A percentile compares a stretch with the other conserved stretches of the same genome.
Evolutionary conservation across 2,797 vertebrate genomes (phyloP).

Genomic region (Mus spretus): DNA sequence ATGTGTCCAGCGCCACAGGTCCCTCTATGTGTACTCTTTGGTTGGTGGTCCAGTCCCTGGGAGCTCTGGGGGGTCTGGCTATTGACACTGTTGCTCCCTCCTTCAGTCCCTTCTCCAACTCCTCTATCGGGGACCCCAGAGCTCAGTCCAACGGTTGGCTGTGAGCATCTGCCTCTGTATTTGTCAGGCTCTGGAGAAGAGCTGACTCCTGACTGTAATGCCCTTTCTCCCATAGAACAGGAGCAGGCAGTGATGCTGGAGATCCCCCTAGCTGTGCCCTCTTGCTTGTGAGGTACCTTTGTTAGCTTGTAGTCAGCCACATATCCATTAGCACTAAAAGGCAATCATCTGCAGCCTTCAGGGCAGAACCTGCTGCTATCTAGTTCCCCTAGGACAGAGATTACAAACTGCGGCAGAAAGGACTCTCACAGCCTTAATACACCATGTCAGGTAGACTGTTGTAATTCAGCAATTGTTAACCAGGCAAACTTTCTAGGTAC

Average conservation of each 20-base stretch:
- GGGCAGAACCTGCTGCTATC: not conserved
- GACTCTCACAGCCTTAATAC: conserved; percentile 40
- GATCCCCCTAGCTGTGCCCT: not conserved
- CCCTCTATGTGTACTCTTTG: too few relatives aligned
- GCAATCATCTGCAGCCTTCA: not conserved
- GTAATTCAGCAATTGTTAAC: conserved; percentile 53
- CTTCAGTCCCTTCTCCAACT: too few relatives aligned
- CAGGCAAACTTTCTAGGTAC: not conserved
- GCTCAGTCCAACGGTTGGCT: too few relatives aligned
- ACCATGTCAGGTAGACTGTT: not conserved
- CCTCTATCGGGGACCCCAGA: too few relatives aligned
- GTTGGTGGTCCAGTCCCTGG: too few relatives aligned
- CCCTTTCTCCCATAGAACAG: not conserved
- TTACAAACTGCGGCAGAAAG: not conserved
- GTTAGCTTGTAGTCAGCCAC: not conserved
- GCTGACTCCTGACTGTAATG: not conserved
- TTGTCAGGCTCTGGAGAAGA: not conserved
- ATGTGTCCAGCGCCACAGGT: too few relatives aligned
- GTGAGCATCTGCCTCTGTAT: too few relatives aligned
- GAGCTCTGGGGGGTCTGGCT: too few relatives aligned
- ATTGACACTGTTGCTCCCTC: too few relatives aligned
- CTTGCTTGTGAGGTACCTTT: not conserved
- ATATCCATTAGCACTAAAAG: not conserved
- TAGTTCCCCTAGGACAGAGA: not conserved
- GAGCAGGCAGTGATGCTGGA: not conserved